phyloP scores from a whole-genome alignment of 2,113 vertebrate species.

The Psettodes erumei region DNA sequence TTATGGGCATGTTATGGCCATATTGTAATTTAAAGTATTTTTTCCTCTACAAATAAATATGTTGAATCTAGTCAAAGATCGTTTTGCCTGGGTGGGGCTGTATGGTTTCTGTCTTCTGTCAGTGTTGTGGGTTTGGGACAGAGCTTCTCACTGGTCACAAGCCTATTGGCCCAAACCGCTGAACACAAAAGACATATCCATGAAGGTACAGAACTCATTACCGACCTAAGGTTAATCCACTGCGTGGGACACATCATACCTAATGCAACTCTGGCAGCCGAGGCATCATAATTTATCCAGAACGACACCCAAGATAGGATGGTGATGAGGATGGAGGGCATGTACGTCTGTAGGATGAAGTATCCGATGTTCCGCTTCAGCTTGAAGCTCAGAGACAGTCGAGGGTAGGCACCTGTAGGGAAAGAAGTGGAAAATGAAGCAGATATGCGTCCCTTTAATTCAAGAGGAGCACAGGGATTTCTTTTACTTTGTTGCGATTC shows the following conservation, averaged over 20 bases:
- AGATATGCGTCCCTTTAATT: conserved; percentile 49
- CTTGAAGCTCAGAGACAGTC: conserved; percentile 97
- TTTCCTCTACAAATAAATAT: neutral
- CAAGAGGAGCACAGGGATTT: conserved; percentile 43
- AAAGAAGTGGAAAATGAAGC: neutral
- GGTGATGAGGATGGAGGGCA: conserved; percentile 98
- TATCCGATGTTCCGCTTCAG: conserved; percentile 99
- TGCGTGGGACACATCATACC: conserved; percentile 82
- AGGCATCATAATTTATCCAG: conserved; percentile 99
- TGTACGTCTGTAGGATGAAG: conserved; percentile 99
- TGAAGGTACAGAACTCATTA: conserved; percentile 34
- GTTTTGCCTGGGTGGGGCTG: neutral
- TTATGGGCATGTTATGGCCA: too few relatives aligned
- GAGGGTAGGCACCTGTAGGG: conserved; percentile 92
- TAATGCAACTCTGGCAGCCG: conserved; percentile 97
- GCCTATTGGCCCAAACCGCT: neutral
- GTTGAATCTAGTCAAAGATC: neutral
- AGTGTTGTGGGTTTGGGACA: neutral
- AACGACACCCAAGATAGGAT: conserved; percentile 99
- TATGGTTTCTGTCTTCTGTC: neutral
- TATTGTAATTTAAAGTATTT: too few relatives aligned
- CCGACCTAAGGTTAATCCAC: conserved; percentile 36
- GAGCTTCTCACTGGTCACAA: neutral
- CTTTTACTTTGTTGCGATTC: conserved; percentile 61
- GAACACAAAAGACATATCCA: neutral